Conservation (phyloP, 2,113 vertebrate species). For the Columbina picui region DNA sequence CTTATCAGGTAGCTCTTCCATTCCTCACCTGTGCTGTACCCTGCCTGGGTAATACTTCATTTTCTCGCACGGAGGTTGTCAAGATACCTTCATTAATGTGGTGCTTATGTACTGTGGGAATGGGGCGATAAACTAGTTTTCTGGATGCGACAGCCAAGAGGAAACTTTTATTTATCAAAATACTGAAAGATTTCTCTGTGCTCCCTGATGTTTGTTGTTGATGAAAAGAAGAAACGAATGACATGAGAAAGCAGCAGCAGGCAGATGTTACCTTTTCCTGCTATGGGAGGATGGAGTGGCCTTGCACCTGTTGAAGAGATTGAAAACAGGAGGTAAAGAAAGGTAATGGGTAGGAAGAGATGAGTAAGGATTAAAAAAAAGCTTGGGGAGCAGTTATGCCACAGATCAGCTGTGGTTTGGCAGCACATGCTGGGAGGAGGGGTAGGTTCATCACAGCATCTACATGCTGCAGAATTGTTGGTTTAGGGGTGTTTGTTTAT, state of each 20-base stretch:
- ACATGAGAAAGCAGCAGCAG: not conserved
- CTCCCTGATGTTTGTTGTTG: not conserved
- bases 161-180: not conserved
- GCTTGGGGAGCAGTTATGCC: too few species aligned
- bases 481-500: not conserved
- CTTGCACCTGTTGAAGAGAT: not conserved
- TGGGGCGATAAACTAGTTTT: not conserved
- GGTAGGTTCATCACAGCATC: not conserved
- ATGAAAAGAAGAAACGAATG: not conserved
- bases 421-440: fast-evolving
- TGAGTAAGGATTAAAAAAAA: fast-evolving
- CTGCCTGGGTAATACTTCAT: not conserved
- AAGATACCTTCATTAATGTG: fast-evolving
- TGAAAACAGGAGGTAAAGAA: not conserved
- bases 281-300: not conserved
- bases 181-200: not conserved
- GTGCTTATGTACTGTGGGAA: fast-evolving
- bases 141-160: not conserved
- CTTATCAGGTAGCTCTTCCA: not conserved
- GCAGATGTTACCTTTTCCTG: not conserved
- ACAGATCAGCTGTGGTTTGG: not conserved
- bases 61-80: not conserved
- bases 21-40: not conserved
- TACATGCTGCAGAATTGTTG: not conserved
- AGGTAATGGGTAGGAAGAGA: not conserved